These are phyloP conservation scores for Saguinus imperator DNA, from an alignment of 2,113 vertebrate species.

Conservation along the genomic window DNA sequence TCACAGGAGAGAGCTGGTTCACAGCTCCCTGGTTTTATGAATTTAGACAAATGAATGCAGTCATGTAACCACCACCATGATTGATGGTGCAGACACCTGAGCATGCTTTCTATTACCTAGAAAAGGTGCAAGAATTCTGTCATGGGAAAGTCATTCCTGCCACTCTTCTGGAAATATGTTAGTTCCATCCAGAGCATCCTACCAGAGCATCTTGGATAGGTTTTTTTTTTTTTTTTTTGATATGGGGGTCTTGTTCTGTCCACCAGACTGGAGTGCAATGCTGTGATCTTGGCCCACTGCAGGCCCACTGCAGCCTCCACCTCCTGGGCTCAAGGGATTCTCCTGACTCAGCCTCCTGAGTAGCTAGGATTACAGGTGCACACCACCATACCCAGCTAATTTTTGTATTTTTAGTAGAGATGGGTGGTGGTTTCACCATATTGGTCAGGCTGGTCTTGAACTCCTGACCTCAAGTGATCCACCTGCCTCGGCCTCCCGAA, in stretches of 20 bases:
- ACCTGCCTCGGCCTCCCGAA: not conserved
- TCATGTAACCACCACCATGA: fast-evolving
- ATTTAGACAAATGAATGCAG: not conserved
- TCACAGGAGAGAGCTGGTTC: not conserved
- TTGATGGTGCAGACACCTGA: not conserved
- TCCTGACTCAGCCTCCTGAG: not conserved
- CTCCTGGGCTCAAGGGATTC: not conserved
- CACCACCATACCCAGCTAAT: not conserved
- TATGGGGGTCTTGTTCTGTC: too few species aligned
- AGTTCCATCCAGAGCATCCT: not conserved
- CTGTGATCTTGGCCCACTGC: not conserved
- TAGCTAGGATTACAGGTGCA: not conserved
- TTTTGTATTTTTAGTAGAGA: not conserved
- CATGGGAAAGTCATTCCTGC: not conserved
- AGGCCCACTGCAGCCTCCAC: not conserved
- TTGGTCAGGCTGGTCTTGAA: not conserved
- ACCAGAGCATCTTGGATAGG: too few species aligned
- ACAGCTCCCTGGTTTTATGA: not conserved
- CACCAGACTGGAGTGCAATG: not conserved
- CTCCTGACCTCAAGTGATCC: not conserved
- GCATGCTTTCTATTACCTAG: not conserved
- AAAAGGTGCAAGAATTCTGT: not conserved
- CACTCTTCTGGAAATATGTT: not conserved
- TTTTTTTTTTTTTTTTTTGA: too few species aligned
- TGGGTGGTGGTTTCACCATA: not conserved